A percentile compares a stretch with the other conserved stretches of the same genome.
Evolutionary conservation across 2,113 vertebrate species (phyloP).

Genomic region (Manacus vitellinus): DNA sequence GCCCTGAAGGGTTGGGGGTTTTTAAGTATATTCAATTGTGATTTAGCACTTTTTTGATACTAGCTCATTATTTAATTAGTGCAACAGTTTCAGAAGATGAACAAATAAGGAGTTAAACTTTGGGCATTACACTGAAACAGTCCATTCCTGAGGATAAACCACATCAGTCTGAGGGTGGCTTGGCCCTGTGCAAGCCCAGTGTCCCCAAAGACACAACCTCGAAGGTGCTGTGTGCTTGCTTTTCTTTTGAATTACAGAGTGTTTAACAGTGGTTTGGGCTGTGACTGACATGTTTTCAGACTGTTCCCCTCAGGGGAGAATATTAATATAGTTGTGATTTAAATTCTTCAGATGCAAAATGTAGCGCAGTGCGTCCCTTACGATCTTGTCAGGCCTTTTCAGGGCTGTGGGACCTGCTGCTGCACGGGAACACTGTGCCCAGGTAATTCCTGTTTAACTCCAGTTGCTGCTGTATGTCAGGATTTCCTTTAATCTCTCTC

Average conservation of each 20-base stretch:
- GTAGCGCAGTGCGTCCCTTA: not conserved
- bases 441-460: not conserved
- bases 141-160: not conserved
- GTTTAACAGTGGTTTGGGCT: not conserved
- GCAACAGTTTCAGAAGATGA: slow-evolving; percentile 40
- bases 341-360: not conserved
- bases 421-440: not conserved
- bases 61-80: slow-evolving; percentile 67
- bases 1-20: slow-evolving; percentile 17
- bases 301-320: not conserved
- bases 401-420: not conserved
- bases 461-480: slow-evolving; percentile 54
- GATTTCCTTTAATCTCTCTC: not conserved
- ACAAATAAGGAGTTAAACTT: slow-evolving; percentile 46
- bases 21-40: slow-evolving; percentile 47
- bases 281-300: not conserved
- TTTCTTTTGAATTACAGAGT: not conserved
- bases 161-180: not conserved
- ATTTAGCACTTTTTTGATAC: slow-evolving; percentile 73
- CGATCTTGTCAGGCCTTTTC: not conserved
- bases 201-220: not conserved
- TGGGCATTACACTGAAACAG: slow-evolving; percentile 55
- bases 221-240: not conserved
- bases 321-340: not conserved
- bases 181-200: not conserved